These are phyloP conservation scores for Balearica regulorum DNA, from an alignment of 2,797 vertebrate genomes.

Conservation along the genomic window DNA sequence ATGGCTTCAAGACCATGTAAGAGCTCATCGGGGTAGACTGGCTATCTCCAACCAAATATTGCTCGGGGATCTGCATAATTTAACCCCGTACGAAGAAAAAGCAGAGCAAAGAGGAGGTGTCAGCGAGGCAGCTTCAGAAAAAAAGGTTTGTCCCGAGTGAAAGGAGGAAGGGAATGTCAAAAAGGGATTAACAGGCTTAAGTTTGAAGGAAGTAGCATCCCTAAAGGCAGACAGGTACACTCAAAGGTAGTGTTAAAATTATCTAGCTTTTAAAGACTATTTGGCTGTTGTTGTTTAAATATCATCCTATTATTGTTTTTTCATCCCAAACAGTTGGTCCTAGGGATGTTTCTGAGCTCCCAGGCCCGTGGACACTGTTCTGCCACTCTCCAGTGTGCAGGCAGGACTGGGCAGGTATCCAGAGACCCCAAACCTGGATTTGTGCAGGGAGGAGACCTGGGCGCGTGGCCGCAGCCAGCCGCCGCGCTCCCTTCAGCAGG, in stretches of 20 bases:
- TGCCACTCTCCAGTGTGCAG: background rate
- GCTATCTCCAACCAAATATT: background rate
- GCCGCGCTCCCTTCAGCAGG: fast-evolving
- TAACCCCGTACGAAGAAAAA: background rate
- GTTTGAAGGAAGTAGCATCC: background rate
- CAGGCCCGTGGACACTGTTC: fast-evolving
- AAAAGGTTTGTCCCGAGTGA: background rate
- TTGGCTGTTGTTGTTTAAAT: background rate
- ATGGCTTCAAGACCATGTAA: background rate
- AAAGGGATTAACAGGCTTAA: background rate
- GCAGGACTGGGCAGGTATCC: background rate
- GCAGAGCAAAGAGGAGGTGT: background rate
- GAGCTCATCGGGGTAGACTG: background rate
- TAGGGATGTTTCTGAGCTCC: background rate
- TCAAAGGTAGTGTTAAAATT: background rate
- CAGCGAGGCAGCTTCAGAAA: background rate
- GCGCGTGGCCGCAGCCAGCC: background rate
- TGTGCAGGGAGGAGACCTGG: background rate
- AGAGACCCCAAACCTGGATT: background rate
- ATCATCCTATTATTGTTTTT: background rate
- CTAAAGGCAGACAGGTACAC: background rate
- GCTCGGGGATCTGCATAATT: background rate
- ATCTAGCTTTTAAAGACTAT: background rate
- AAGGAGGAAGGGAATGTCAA: background rate
- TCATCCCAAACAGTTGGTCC: background rate